phyloP scores from a whole-genome alignment of 2,888 invertebrate genomes.

The Odontocolon sp. region DNA sequence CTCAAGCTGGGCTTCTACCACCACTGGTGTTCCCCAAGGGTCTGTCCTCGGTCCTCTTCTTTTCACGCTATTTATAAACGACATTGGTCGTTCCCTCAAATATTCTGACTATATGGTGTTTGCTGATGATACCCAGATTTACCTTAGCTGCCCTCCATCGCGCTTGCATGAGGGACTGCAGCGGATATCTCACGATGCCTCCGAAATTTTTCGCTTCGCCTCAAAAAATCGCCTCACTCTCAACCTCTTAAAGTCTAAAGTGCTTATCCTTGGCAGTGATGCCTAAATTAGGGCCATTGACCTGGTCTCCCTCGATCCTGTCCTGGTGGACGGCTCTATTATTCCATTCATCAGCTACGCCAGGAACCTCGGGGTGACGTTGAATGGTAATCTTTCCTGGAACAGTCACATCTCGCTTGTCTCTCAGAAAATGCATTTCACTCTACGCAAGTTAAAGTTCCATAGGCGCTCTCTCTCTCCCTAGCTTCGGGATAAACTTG shows the following conservation, averaged over 20 bases:
- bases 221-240: slow-evolving; percentile 18
- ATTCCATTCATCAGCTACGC: background rate
- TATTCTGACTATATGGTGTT: too few relatives aligned
- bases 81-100: too few relatives aligned
- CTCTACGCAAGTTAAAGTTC: background rate
- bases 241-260: background rate
- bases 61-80: too few relatives aligned
- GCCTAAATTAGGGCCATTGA: background rate
- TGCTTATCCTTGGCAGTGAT: slow-evolving; percentile 12
- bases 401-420: background rate
- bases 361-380: background rate
- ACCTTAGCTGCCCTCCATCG: too few relatives aligned
- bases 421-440: background rate
- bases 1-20: too few relatives aligned
- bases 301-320: background rate
- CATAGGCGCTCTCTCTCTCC: background rate
- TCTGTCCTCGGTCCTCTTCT: too few relatives aligned
- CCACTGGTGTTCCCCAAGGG: too few relatives aligned
- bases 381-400: background rate
- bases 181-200: too few relatives aligned
- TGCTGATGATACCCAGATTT: too few relatives aligned
- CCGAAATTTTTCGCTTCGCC: slow-evolving; percentile 34
- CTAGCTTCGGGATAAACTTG: background rate
- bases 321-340: background rate
- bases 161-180: too few relatives aligned